Base-by-base conservation (phyloP, 2,888 invertebrate species). In the Eucera pruinosa region DNA sequence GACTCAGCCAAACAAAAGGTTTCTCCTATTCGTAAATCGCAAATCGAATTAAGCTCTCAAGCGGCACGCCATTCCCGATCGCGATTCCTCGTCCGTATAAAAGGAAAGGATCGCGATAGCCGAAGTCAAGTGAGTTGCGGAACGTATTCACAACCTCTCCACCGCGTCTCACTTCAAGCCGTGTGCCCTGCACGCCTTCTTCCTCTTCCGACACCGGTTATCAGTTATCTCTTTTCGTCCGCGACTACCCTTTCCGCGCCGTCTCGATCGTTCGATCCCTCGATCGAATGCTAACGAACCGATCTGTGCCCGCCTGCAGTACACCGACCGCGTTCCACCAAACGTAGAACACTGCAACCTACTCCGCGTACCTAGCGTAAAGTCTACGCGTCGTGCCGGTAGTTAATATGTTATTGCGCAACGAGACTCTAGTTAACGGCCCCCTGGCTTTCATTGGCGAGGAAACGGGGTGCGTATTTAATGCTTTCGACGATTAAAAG, bases 41-140 rank as follows among this genome's bases (percentile, higher is more conserved):
- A 90, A 92, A 92, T 92, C 88, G 86, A 91, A 92, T 92, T 92
- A 92, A 89, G 89, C 87, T 88, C 88, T 92, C 89, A 91, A 82
- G 83, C 69, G 78, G 64, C 92, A 92, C 91, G 92, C 91, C 72
- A 92, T 86, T 84, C 77, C 57, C 81, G 84, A 89, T 89, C 85
- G 61, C 71, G 72, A 69, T 58, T 65, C 41, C 36, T 65, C n/a
- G 43, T 25, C 45, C 60, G 81, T 91, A 92, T 92, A 91, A 91
- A 91, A 91, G 88, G 76, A 71, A 68, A 47, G 68, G 70, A 54
- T 62, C 58, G 54, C 36, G 60, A 33, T 60, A 73, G 58, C 57
- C 65, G 74, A 58, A 78, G 79, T 74, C 88, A 90, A 92, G 92
- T 92, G 91, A 92, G 90, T 86, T 90, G 92, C 90, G 90, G 91